phyloP scores from a whole-genome alignment of 2,797 vertebrate genomes.

The Pangasius macronema region DNA sequence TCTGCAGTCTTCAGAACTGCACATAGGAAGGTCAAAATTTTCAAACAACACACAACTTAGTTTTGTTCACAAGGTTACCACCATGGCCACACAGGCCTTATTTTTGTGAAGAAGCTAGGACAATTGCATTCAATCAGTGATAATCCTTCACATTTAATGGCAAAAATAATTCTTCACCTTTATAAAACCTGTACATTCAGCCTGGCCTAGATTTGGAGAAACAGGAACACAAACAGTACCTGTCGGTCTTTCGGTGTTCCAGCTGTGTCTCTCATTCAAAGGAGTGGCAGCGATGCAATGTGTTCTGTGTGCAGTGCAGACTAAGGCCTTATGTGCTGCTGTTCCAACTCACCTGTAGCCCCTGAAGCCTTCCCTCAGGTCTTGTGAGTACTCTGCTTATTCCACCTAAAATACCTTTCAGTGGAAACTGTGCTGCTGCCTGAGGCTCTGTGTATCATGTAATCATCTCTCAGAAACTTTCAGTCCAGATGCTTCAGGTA shows the following conservation, averaged over 20 bases:
- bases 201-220: background rate
- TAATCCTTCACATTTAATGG: background rate
- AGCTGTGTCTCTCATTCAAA: conserved; percentile 9
- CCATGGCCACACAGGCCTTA: background rate
- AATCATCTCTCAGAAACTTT: conserved; percentile 38
- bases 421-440: conserved; percentile 20
- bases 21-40: background rate
- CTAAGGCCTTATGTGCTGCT: conserved; percentile 5
- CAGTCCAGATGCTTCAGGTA: conserved; percentile 24
- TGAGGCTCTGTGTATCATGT: conserved; percentile 39
- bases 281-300: background rate
- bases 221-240: conserved; percentile 9
- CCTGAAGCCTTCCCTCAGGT: conserved; percentile 26
- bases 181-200: conserved; percentile 3
- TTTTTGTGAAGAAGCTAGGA: background rate
- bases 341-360: conserved; percentile 11
- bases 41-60: background rate
- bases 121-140: conserved; percentile 1
- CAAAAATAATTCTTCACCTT: background rate
- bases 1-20: background rate
- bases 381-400: background rate
- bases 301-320: conserved; percentile 10
- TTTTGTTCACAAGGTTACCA: background rate
- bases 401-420: conserved; percentile 28
- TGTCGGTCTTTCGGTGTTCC: background rate